These are phyloP conservation scores for Hydrozoanthus tunicans DNA, from an alignment of 64 coral and sea anemone species.

Conservation along the genomic window DNA sequence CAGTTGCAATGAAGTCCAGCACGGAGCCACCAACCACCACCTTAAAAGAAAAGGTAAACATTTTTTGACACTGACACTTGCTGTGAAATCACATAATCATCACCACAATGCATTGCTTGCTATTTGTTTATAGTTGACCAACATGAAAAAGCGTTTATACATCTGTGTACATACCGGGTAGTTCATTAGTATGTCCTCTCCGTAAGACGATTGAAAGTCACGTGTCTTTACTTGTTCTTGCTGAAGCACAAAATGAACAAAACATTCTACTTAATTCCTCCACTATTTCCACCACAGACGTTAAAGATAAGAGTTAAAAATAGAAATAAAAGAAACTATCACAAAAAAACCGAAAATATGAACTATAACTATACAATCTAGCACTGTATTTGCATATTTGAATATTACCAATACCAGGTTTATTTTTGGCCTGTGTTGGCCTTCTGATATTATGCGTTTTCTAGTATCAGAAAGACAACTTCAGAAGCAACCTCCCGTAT, in stretches of 20 bases:
- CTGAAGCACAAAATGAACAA: not conserved
- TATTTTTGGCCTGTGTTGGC: too few species aligned
- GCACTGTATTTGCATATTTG: too few species aligned
- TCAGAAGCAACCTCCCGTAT: too few species aligned
- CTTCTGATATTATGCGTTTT: too few species aligned
- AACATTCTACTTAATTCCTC: not conserved
- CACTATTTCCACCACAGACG: too few species aligned
- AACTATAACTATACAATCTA: not conserved
- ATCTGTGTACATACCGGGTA: conserved; percentile 11
- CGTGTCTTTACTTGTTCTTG: not conserved
- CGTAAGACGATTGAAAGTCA: conserved; percentile 6
- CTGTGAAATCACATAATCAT: not conserved
- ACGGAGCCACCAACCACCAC: conserved; percentile 96
- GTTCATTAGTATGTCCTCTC: not conserved
- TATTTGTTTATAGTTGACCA: not conserved
- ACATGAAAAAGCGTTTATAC: not conserved
- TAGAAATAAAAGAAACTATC: not conserved
- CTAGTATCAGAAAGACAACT: too few species aligned
- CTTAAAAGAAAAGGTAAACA: conserved; percentile 42
- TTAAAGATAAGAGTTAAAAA: not conserved
- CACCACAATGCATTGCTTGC: not conserved
- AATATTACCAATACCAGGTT: too few species aligned
- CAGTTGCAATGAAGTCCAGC: conserved; percentile 95
- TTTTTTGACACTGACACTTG: not conserved
- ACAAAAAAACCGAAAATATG: not conserved